Evolutionary conservation across 1,140 invertebrate species (phyloP).

Genomic region (Heliothis subflexa): DNA sequence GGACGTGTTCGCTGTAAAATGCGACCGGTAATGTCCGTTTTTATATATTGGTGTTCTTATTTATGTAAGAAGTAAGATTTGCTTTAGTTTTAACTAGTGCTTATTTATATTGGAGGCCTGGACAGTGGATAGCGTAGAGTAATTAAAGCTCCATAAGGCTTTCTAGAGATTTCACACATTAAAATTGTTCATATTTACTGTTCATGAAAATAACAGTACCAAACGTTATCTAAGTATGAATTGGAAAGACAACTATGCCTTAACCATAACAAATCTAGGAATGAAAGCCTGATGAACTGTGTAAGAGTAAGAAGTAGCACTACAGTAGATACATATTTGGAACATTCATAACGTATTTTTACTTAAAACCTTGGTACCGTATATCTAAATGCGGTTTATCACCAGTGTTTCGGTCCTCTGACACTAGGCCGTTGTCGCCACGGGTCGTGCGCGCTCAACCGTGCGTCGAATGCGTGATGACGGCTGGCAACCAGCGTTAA

Average conservation of each 20-base stretch:
- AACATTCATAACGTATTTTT: not conserved
- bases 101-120: too few relatives aligned
- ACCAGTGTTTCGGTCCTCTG: constrained; percentile 5
- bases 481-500: constrained; percentile 75
- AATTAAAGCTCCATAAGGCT: not conserved
- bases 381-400: constrained; percentile 7
- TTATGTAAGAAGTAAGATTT: not conserved
- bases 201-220: too few relatives aligned
- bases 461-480: constrained; percentile 71
- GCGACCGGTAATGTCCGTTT: not conserved
- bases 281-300: too few relatives aligned
- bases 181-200: too few relatives aligned
- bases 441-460: constrained; percentile 59
- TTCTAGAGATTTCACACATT: not conserved
- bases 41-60: not conserved
- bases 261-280: too few relatives aligned
- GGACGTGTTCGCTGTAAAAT: constrained; percentile 21
- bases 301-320: too few relatives aligned
- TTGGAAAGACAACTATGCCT: too few relatives aligned
- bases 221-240: too few relatives aligned
- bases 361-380: not conserved
- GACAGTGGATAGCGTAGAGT: too few relatives aligned
- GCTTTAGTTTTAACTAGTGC: too few relatives aligned
- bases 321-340: too few relatives aligned
- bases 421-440: constrained; percentile 36